Base-by-base conservation (phyloP, 1,140 invertebrate genomes). In the Drosophila nebulosa region DNA sequence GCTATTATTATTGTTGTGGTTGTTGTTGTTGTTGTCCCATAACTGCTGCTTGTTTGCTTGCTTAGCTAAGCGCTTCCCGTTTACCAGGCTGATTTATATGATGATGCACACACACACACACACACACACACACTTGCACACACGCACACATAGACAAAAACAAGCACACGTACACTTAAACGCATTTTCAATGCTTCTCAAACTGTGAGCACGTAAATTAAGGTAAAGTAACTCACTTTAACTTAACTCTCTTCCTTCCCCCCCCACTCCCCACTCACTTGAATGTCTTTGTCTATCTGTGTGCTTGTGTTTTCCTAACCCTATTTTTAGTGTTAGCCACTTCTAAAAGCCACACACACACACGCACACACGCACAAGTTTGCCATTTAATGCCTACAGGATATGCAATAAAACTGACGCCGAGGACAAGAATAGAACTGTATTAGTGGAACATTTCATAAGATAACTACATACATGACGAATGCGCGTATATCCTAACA, bases 191-290 rank as follows among this genome's bases (percentile, higher is more conserved):
- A 35, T 83, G 74, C 75, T 69, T 64, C 65, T 73, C 68, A 84
- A 84, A 85, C 80, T 80, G 80, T 78, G 79, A 85, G 78, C 64
- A 85, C 80, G 86, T 86, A 80, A 86, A 85, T 81, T 81, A 81
- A 78, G 70, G 81, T 71, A 74, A 61, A 63, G 58, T 16, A 46
- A 46, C 39, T 46, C 16, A 7, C 16, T 46, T 21, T 46, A 14
- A 21, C 39, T 7, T 16, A 46, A 46, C 39, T 36, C 35, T 36
- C 14, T 36, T 12, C 14, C n/a, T n/a, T n/a, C n/a, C n/a, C n/a
- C n/a, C n/a, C n/a, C n/a, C n/a, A n/a, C n/a, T n/a, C n/a, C 35
- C 4, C 36, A 51, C 42, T 26, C 61, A 57, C 27, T 42, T 22
- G 16, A n/a, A 21, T 35, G 4, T 18, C 3, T 52, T 10, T 46